Percentiles rank a stretch among this genome's conserved stretches.
These are phyloP conservation scores for Erannis defoliaria DNA, from an alignment of 2,888 invertebrate species.

Conservation along the genomic window DNA sequence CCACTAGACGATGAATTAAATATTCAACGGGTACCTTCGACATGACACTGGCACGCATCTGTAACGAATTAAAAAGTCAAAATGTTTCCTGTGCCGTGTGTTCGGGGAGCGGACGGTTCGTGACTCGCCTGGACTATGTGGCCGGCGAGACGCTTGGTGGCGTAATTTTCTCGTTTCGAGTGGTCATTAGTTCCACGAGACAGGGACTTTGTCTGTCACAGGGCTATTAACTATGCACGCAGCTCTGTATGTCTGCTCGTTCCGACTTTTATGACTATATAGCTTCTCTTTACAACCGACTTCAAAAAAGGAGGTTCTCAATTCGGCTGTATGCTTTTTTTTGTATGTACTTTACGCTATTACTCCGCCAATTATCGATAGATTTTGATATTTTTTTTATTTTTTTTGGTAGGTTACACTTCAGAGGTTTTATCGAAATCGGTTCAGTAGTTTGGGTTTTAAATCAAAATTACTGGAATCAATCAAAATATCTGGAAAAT, in stretches of 20 bases:
- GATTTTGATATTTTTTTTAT: too few relatives aligned
- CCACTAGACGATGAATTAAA: slow-evolving; percentile 27
- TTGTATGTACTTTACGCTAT: too few relatives aligned
- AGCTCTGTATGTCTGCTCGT: slow-evolving; percentile 53
- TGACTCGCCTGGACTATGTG: slow-evolving; percentile 76
- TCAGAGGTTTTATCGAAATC: too few relatives aligned
- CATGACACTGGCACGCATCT: slow-evolving; percentile 38
- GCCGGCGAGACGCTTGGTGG: slow-evolving; percentile 59
- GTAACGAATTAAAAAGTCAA: slow-evolving; percentile 57
- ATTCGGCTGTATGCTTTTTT: too few relatives aligned
- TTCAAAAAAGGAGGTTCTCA: too few relatives aligned
- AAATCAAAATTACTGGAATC: too few relatives aligned
- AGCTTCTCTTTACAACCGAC: too few relatives aligned
- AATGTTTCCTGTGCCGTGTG: slow-evolving; percentile 52
- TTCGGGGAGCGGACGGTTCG: slow-evolving; percentile 63
- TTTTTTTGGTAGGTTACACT: too few relatives aligned
- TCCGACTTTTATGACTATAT: slow-evolving; percentile 48
- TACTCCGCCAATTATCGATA: too few relatives aligned
- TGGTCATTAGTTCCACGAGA: slow-evolving; percentile 82
- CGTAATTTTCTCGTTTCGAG: slow-evolving; percentile 81
- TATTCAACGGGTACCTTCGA: slow-evolving; percentile 25
- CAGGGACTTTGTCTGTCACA: slow-evolving; percentile 74
- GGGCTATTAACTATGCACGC: slow-evolving; percentile 75
- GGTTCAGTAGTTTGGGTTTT: too few relatives aligned
- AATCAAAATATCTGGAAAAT: too few relatives aligned